A percentile compares a stretch with the other conserved stretches of the same genome.
phyloP scores from a whole-genome alignment of 2,888 invertebrate genomes.

The Seira ritae region DNA sequence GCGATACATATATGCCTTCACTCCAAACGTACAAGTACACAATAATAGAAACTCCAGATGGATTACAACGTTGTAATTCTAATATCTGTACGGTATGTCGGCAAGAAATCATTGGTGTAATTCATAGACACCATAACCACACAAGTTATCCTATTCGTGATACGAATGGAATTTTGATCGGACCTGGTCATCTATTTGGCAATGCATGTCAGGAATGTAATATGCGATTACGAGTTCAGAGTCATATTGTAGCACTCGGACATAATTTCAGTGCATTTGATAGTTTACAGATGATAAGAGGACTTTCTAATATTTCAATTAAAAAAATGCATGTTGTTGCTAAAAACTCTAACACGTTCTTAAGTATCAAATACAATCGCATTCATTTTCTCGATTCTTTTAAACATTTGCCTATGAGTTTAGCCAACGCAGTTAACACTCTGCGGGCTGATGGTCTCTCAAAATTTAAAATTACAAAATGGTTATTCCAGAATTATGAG shows the following conservation, averaged over 20 bases:
- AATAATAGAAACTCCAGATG: neutral
- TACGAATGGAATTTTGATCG: neutral
- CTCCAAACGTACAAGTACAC: slow-evolving; percentile 18
- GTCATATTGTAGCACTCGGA: neutral
- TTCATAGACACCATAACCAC: slow-evolving; percentile 33
- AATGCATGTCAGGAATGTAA: slow-evolving; percentile 21
- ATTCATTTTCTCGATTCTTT: slow-evolving; percentile 18
- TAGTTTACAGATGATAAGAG: slow-evolving; percentile 13
- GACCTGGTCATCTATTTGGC: slow-evolving; percentile 24
- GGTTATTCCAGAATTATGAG: neutral
- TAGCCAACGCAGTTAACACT: neutral
- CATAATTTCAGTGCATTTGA: slow-evolving; percentile 37
- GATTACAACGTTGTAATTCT: neutral
- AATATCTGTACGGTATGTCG: slow-evolving; percentile 17
- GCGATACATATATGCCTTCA: neutral
- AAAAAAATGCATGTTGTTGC: neutral
- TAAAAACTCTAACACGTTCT: neutral
- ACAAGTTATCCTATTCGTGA: neutral
- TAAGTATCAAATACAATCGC: neutral
- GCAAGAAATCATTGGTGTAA: neutral
- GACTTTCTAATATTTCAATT: neutral
- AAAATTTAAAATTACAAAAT: neutral
- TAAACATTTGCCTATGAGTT: neutral
- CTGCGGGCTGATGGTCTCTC: neutral
- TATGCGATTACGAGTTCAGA: neutral